Base-by-base conservation (phyloP, 2,797 vertebrate species). In the Botia almorhae region DNA sequence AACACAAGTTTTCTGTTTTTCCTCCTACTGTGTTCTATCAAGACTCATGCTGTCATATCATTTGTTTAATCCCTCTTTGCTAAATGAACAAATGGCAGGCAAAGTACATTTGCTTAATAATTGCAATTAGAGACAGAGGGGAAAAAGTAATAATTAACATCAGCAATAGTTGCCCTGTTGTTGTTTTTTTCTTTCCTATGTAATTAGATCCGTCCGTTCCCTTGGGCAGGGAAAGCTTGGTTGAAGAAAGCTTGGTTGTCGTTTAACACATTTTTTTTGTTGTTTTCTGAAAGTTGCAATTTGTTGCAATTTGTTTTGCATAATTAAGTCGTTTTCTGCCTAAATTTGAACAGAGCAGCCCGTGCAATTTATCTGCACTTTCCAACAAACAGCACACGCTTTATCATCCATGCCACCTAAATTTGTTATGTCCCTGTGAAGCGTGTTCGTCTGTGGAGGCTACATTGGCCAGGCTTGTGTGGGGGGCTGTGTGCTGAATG, bases 251-350 rank as follows among this genome's bases (percentile, higher is more conserved):
- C 85, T 90, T 83, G 86, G 72, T 89, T 89, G 87, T 88, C 50
- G 60, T 61, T 61, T 29, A 14, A 16, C 13, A 2, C 13, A 26
- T 26, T 76, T 58, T 56, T 16, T n/a, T n/a, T 16, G 4, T 26
- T 0, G 0, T 74, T 39, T 65, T 16, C 19, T 19, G 13, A 16
- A 4, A 21, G 16, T 68, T 68, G 70, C 8, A 36, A 58, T 21
- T n/a, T 55, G 51, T 67, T 19, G 36, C 4, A 50, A 56, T 21
- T 64, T 60, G 17, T 84, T 81, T 88, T 84, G 75, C 87, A 87
- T 92, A 92, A 92, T 92, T 91, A 90, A 85, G 67, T 86, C 83
- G 90, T 91, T 88, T 82, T 78, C 87, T 82, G 75, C 82, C 51
- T 69, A 68, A 79, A 68, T 81, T 83, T 69, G 51, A 87, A 87